Evolutionary conservation across 2,113 vertebrate species (phyloP).

Genomic region (Xiphorhynchus elegans): DNA sequence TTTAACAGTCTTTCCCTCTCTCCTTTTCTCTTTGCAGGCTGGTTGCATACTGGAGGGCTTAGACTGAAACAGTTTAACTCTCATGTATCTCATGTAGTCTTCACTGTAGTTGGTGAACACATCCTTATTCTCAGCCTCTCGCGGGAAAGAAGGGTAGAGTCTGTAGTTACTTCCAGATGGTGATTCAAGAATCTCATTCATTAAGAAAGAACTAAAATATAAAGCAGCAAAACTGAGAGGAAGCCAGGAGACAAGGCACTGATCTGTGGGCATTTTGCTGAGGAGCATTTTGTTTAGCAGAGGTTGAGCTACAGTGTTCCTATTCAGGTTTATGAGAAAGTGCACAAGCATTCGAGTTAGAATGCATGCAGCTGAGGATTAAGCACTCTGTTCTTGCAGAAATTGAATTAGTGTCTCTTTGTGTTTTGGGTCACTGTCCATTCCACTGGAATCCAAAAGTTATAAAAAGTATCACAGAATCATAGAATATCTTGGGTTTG

Average conservation of each 20-base stretch:
- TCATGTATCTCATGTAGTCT: constrained; percentile 41
- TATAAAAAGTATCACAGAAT: neutral
- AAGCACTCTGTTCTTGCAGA: neutral
- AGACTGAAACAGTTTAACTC: constrained; percentile 67
- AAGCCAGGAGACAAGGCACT: neutral
- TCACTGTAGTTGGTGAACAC: constrained; percentile 36
- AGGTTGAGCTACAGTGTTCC: neutral
- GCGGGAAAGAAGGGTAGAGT: neutral
- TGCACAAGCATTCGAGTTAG: neutral
- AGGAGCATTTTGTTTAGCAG: accelerated
- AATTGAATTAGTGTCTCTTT: neutral
- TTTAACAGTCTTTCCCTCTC: constrained; percentile 47
- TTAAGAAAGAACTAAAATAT: constrained; percentile 13
- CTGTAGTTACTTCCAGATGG: neutral
- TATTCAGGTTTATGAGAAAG: neutral
- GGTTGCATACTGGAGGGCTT: constrained; percentile 70
- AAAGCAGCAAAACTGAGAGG: constrained; percentile 10
- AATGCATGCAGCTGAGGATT: neutral
- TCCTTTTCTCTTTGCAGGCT: constrained; percentile 54
- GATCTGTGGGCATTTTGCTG: neutral
- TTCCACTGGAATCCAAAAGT: neutral
- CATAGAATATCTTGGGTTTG: neutral
- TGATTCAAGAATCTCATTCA: neutral
- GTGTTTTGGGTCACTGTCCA: neutral
- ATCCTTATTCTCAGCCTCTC: constrained; percentile 45